phyloP scores from a whole-genome alignment of 2,113 vertebrate genomes.

The Cyprinodon tularosa region DNA sequence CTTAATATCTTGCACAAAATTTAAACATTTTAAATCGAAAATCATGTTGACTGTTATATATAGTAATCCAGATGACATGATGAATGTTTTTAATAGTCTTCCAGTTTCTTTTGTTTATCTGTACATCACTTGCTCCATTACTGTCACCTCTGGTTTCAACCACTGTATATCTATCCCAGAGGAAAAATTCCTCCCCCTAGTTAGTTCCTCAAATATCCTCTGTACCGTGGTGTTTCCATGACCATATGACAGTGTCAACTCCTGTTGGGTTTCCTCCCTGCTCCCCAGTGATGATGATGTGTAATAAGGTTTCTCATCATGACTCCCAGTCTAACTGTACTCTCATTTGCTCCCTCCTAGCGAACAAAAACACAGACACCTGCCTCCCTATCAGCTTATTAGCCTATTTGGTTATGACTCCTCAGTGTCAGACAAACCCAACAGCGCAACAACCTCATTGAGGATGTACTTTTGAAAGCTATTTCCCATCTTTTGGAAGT shows the following conservation, averaged over 20 bases:
- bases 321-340: conserved; percentile 25
- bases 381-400: conserved; percentile 5
- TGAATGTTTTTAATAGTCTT: conserved; percentile 1
- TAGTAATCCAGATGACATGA: not conserved
- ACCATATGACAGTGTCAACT: conserved; percentile 58
- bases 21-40: not conserved
- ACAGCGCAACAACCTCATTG: not conserved
- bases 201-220: conserved; percentile 71
- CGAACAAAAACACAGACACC: conserved; percentile 31
- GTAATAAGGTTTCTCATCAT: conserved; percentile 48
- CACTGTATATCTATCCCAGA: conserved; percentile 41
- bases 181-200: conserved; percentile 52
- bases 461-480: not conserved
- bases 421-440: conserved; percentile 30
- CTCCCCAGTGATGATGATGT: conserved; percentile 39
- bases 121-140: conserved; percentile 7
- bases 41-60: not conserved
- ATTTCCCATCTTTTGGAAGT: not conserved
- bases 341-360: conserved; percentile 31
- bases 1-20: not conserved
- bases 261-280: conserved; percentile 52
- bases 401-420: not conserved
- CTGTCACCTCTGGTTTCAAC: conserved; percentile 37
- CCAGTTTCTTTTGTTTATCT: conserved; percentile 42
- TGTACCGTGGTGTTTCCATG: conserved; percentile 75